Base-by-base conservation (phyloP, 2,888 invertebrate species). In the Drosophila demipolita region DNA sequence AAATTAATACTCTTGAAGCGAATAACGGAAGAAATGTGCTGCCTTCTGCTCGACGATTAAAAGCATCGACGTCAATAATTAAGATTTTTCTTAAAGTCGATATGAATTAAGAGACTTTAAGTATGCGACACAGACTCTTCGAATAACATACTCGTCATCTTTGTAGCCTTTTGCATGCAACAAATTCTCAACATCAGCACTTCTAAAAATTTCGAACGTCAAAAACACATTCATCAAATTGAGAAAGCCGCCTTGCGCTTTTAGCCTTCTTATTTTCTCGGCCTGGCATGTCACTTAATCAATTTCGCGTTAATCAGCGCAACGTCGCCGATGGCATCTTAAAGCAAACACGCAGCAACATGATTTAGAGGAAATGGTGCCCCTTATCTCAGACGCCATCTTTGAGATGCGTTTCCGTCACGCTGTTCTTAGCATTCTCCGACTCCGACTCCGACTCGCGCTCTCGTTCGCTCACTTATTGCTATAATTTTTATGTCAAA, bases 401-500 rank as follows among this genome's bases (percentile, higher is more conserved):
- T 73, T 77, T 68, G 78, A 76, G 78, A 78, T 78, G 78, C 81
- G 78, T 70, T 73, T 81, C 79, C 78, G 73, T 78, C 79, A 82
- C 71, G 71, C 74, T 59, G 70, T 69, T 33, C 66, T 53, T 42
- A 45, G 23, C 42, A 36, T 38, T 66, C 63, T 26, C 29, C 23
- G 23, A 3, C 49, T 50, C 38, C 23, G 23, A 8, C 9, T 38
- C 38, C 48, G 29, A 35, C 33, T 59, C 35, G 49, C 58, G 35
- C 40, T 1, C 38, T 66, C 35, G 58, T 35, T 58, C 78, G 69
- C 54, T 72, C 75, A 81, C 81, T 89, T 89, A 89, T 85, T 85
- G 89, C 90, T 90, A 90, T 90, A 87, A 87, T 87, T 87, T 87
- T 90, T 90, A 87, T 87, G 86, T 87, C 86, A 87, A 90, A 87